Evolutionary conservation across 1,140 invertebrate species (phyloP).

Genomic region (Bombus turneri): DNA sequence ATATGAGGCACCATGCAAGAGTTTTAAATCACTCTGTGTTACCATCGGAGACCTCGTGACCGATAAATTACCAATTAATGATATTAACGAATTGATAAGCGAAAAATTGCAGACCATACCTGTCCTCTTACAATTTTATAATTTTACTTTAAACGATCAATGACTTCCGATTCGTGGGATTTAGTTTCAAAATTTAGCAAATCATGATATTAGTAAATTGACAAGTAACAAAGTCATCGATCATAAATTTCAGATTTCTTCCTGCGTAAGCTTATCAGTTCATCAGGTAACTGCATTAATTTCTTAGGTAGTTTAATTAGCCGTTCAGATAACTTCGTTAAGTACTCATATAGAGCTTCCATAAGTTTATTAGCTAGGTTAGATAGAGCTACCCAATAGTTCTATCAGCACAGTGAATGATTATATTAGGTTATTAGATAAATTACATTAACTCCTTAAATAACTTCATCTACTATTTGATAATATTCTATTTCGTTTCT

Average conservation of each 20-base stretch:
- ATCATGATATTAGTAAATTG: too few species aligned
- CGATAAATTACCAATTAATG: background rate
- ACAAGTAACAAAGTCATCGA: too few species aligned
- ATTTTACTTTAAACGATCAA: too few species aligned
- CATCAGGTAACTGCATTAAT: background rate
- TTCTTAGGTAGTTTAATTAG: conserved; percentile 15
- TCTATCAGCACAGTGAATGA: background rate
- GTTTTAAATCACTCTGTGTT: background rate
- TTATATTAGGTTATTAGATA: background rate
- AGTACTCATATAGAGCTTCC: conserved; percentile 1
- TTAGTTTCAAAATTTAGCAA: too few species aligned
- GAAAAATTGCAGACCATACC: too few species aligned
- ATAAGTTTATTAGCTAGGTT: conserved; percentile 15
- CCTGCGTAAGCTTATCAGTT: background rate
- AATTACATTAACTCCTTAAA: background rate
- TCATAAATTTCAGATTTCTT: too few species aligned
- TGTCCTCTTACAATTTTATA: too few species aligned
- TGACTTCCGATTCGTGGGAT: too few species aligned
- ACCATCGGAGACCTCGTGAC: too few species aligned
- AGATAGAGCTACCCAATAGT: background rate
- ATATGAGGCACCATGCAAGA: background rate
- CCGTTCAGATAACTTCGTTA: conserved; percentile 1
- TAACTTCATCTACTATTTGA: too few species aligned
- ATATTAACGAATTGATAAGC: background rate
- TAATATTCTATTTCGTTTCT: too few species aligned